Base-by-base conservation (phyloP, 2,797 vertebrate genomes). In the Enoplosus armatus region DNA sequence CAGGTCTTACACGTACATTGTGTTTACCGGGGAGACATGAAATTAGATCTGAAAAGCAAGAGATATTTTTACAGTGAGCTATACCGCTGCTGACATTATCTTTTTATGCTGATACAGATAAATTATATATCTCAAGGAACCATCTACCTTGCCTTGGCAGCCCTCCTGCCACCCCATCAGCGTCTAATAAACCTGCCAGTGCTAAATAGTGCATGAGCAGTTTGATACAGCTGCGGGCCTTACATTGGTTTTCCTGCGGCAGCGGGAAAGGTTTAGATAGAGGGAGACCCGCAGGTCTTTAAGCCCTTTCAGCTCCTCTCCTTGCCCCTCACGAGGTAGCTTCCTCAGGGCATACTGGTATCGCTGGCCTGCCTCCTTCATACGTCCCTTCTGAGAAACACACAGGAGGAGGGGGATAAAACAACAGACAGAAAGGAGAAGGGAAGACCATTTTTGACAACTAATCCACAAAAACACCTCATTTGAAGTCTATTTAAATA, bases 161-260 rank as follows among this genome's bases (percentile, higher is more conserved):
- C 24, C 72, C 60, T 62, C 72, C 50, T 75, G 78, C 65, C 54
- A 27, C 75, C 63, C 86, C 82, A 61, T 73, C 24, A 59, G 67
- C 29, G 16, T 72, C 85, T 85, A 80, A 89, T 86, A 85, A 85
- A 82, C 76, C 58, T 69, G 67, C 72, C 0, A 4, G 61, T 75
- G 85, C 63, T 87, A 83, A 90, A 90, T 82, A 90, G 79, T 87
- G 87, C 79, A 83, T 84, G 79, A 89, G 79, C 51, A 37, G 50
- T 69, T 79, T 82, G 77, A 79, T 75, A 63, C 37, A 48, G 70
- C 75, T 37, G 65, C 55, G 74, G 41, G 47, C 41, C 97, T 97
- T 95, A 99, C 98, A 0, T 98, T 99, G 89, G 97, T 98, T 96
- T 99, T 99, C 82, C 98, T 96, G 77, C 98, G 97, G 90, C 98